A percentile compares a stretch with the other conserved stretches of the same genome.
Conservation (phyloP, 1,140 invertebrate species). For the Drosophila burlai region DNA sequence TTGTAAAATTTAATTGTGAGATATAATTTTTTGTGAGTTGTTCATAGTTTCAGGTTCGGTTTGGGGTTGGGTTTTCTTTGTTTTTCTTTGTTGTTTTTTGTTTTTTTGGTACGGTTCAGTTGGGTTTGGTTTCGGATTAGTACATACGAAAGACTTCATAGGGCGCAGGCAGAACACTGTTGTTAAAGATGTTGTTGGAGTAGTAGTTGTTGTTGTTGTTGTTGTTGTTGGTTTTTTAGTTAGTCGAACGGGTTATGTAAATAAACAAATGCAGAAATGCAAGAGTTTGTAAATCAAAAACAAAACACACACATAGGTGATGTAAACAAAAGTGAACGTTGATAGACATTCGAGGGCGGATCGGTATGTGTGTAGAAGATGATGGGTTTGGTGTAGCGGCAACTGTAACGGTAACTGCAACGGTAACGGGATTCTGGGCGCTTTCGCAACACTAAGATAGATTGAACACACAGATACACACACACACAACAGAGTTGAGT, state of each 20-base stretch:
- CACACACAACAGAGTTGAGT: slow-evolving; percentile 53
- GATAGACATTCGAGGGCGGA: slow-evolving; percentile 78
- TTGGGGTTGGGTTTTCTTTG: slow-evolving; percentile 20
- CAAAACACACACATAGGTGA: slow-evolving; percentile 82
- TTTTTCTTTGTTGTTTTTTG: slow-evolving; percentile 14
- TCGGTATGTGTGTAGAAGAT: slow-evolving; percentile 74
- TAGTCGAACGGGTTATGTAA: slow-evolving; percentile 79
- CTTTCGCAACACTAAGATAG: slow-evolving; percentile 51
- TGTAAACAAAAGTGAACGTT: slow-evolving; percentile 79
- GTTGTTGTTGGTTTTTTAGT: slow-evolving; percentile 52
- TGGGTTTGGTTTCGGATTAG: slow-evolving; percentile 58
- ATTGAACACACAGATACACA: slow-evolving; percentile 30
- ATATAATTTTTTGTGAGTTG: slow-evolving; percentile 49
- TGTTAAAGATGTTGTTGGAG: slow-evolving; percentile 16
- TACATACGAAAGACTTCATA: slow-evolving; percentile 85
- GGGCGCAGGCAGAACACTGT: slow-evolving; percentile 83
- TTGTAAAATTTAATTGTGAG: slow-evolving; percentile 68
- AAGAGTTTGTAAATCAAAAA: slow-evolving; percentile 84
- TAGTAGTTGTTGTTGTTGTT: slow-evolving; percentile 34
- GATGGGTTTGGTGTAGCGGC: slow-evolving; percentile 78
- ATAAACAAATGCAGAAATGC: slow-evolving; percentile 83
- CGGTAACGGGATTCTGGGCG: slow-evolving; percentile 59
- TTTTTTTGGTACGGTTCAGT: slow-evolving; percentile 30
- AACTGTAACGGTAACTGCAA: slow-evolving; percentile 64
- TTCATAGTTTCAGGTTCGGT: slow-evolving; percentile 31